phyloP scores from a whole-genome alignment of 2,113 vertebrate genomes.

The Centrocercus urophasianus region DNA sequence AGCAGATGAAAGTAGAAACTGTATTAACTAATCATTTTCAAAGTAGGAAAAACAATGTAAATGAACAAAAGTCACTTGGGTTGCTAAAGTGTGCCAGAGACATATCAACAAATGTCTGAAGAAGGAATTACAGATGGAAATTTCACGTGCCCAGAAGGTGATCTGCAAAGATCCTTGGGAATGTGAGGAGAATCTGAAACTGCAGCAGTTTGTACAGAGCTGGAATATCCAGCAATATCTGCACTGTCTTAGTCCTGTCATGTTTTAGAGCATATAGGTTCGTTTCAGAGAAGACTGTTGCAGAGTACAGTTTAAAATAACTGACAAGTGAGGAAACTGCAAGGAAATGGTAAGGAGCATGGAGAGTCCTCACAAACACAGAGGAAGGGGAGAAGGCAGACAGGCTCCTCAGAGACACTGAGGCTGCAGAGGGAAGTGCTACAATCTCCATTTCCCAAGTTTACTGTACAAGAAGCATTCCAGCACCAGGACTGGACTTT shows the following conservation, averaged over 20 bases:
- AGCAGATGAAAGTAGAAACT: slow-evolving; percentile 38
- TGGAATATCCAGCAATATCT: background rate
- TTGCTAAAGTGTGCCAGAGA: background rate
- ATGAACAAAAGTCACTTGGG: background rate
- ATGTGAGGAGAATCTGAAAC: background rate
- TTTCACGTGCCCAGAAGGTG: background rate
- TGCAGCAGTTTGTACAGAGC: background rate
- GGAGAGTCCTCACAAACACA: background rate
- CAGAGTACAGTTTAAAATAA: background rate
- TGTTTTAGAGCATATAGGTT: background rate
- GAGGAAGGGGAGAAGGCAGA: background rate
- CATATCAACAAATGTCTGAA: slow-evolving; percentile 48
- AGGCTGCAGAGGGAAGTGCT: background rate
- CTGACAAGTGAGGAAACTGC: background rate
- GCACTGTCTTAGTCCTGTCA: background rate
- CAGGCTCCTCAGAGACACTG: background rate
- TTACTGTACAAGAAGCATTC: background rate
- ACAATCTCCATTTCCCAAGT: background rate
- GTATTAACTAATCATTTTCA: slow-evolving; percentile 10
- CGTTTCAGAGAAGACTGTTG: background rate
- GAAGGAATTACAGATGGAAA: slow-evolving; percentile 24
- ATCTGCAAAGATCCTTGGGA: slow-evolving; percentile 19
- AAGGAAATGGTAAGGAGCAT: background rate
- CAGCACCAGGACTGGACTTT: background rate
- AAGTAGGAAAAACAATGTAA: slow-evolving; percentile 42